Evolutionary conservation across 2,888 invertebrate species (phyloP).

Genomic region (Xestia c-nigrum): DNA sequence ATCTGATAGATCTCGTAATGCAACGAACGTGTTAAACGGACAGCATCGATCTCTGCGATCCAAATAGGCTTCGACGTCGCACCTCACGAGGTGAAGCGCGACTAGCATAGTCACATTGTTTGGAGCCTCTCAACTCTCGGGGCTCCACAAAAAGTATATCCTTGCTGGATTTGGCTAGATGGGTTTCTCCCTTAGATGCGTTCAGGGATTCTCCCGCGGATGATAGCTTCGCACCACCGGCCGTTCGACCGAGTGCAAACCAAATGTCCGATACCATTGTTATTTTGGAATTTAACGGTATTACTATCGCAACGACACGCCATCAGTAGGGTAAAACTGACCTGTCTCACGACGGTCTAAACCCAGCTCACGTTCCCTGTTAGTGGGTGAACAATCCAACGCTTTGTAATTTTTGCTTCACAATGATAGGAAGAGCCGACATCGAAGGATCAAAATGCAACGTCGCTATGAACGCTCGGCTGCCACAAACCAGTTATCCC

Average conservation of each 20-base stretch:
- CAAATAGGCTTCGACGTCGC: conserved; percentile 81
- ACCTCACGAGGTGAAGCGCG: conserved; percentile 72
- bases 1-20: too few relatives aligned
- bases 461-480: conserved; percentile 92
- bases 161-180: conserved; percentile 85
- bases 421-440: conserved; percentile 94
- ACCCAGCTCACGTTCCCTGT: conserved; percentile 92
- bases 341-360: conserved; percentile 92
- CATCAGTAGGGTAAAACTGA: conserved; percentile 92
- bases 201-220: conserved; percentile 89
- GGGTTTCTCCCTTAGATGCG: conserved; percentile 84
- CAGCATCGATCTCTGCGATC: conserved; percentile 75
- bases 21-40: conserved; percentile 73
- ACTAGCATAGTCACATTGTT: conserved; percentile 71
- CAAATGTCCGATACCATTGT: conserved; percentile 91
- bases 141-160: conserved; percentile 72
- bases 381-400: conserved; percentile 93
- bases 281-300: conserved; percentile 90
- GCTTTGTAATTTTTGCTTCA: conserved; percentile 93
- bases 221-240: conserved; percentile 92
- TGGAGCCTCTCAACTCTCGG: conserved; percentile 80
- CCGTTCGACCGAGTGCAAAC: conserved; percentile 91
- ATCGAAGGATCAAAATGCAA: conserved; percentile 93
- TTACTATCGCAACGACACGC: conserved; percentile 89
- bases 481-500: conserved; percentile 93